Conservation (phyloP, 2,113 vertebrate species). For the Psophia crepitans region DNA sequence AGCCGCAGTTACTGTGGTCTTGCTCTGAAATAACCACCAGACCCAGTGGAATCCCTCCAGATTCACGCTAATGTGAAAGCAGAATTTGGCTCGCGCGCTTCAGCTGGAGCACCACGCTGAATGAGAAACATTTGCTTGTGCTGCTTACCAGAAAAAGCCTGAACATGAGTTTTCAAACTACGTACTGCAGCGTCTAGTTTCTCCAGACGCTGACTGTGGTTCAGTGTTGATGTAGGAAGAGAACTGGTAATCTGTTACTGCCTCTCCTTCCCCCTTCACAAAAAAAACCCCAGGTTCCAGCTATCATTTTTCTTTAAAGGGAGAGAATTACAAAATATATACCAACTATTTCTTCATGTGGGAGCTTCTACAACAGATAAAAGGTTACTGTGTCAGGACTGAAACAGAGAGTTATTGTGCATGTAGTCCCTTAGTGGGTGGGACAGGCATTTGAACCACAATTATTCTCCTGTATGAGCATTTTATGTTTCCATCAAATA, state of each 20-base stretch:
- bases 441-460: constrained; percentile 54
- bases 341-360: constrained; percentile 37
- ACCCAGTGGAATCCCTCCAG: not conserved
- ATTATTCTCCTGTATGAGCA: constrained; percentile 34
- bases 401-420: constrained; percentile 26
- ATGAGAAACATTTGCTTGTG: not conserved
- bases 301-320: not conserved
- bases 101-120: not conserved
- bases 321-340: not conserved
- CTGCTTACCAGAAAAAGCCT: not conserved
- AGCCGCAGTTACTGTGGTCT: not conserved
- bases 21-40: not conserved
- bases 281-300: not conserved
- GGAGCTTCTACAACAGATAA: constrained; percentile 44
- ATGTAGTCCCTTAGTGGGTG: not conserved
- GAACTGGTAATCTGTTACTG: not conserved
- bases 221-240: not conserved
- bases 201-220: not conserved
- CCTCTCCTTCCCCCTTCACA: not conserved
- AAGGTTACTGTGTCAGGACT: constrained; percentile 7
- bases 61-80: not conserved
- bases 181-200: not conserved
- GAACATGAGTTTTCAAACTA: not conserved
- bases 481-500: constrained; percentile 23
- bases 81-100: not conserved